These are phyloP conservation scores for Eidolon helvum DNA, from an alignment of 2,113 vertebrate genomes.

Conservation along the genomic window DNA sequence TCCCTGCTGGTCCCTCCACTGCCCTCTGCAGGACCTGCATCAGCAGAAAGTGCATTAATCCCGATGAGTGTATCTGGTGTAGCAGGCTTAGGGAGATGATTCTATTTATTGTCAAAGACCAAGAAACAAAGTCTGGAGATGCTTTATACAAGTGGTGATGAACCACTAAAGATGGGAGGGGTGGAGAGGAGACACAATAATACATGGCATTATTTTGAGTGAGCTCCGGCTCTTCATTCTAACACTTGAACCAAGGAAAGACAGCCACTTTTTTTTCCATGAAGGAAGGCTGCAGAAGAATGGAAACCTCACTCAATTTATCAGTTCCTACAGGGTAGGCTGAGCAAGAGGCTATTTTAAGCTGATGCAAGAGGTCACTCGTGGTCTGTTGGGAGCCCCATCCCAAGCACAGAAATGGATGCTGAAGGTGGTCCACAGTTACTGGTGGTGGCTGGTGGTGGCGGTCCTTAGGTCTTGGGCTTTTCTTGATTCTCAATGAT, in stretches of 20 bases:
- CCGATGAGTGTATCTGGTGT: not conserved
- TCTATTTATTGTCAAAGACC: slow-evolving; percentile 80
- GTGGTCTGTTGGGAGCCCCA: not conserved
- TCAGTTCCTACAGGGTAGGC: slow-evolving; percentile 41
- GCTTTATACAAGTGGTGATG: not conserved
- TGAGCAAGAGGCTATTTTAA: slow-evolving; percentile 50
- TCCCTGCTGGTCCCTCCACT: rapidly evolving
- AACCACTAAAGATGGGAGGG: not conserved
- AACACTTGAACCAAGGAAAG: slow-evolving; percentile 29
- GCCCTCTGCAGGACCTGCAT: not conserved
- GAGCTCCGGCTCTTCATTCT: slow-evolving; percentile 36
- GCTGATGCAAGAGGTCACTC: not conserved
- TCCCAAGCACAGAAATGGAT: slow-evolving; percentile 45
- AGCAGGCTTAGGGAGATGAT: slow-evolving; percentile 35
- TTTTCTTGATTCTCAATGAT: slow-evolving; percentile 84
- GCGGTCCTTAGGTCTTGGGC: slow-evolving; percentile 59
- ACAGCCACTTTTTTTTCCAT: slow-evolving; percentile 40
- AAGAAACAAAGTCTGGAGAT: slow-evolving; percentile 27
- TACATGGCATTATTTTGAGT: not conserved
- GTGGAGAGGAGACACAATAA: not conserved
- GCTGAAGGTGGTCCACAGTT: slow-evolving; percentile 67
- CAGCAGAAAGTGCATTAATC: not conserved
- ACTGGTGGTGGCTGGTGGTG: not conserved
- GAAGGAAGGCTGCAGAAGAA: slow-evolving; percentile 64
- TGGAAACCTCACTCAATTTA: slow-evolving; percentile 50